Evolutionary conservation across 2,888 invertebrate species (phyloP).

Genomic region (Orthonevra nobilis): DNA sequence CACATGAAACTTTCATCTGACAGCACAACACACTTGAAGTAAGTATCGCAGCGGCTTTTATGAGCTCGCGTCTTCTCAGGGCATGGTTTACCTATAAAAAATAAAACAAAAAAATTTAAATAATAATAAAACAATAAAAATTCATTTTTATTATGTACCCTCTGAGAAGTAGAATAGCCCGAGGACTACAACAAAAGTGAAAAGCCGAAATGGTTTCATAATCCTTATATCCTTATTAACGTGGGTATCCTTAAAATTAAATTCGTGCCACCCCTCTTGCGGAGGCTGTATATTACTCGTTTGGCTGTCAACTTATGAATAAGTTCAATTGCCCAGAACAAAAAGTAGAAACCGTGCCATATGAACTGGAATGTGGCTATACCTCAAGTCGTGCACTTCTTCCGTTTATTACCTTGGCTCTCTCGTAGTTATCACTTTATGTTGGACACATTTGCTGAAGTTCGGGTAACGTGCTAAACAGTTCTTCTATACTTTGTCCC

Average conservation of each 20-base stretch:
- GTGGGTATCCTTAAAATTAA: slow-evolving; percentile 14
- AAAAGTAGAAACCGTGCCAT: slow-evolving; percentile 51
- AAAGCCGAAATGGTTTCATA: slow-evolving; percentile 33
- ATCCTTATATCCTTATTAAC: slow-evolving; percentile 27
- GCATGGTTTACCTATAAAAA: slow-evolving; percentile 77
- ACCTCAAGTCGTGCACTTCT: slow-evolving; percentile 58
- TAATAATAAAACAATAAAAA: neutral
- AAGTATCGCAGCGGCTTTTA: slow-evolving; percentile 78
- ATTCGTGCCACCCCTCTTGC: slow-evolving; percentile 34
- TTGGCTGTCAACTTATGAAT: slow-evolving; percentile 60
- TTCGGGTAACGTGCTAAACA: slow-evolving; percentile 61
- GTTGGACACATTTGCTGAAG: slow-evolving; percentile 32
- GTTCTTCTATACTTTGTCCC: slow-evolving; percentile 44
- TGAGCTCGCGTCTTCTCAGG: slow-evolving; percentile 78
- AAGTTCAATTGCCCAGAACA: slow-evolving; percentile 54
- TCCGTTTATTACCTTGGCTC: slow-evolving; percentile 52
- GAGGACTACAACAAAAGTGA: slow-evolving; percentile 43
- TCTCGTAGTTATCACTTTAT: slow-evolving; percentile 56
- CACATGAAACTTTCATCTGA: slow-evolving; percentile 76
- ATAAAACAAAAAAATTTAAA: neutral
- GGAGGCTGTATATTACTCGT: slow-evolving; percentile 51
- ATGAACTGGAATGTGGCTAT: slow-evolving; percentile 17
- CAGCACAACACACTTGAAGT: slow-evolving; percentile 77
- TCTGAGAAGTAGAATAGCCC: slow-evolving; percentile 78
- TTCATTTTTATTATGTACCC: too few species aligned